Base-by-base conservation (phyloP, 1,140 invertebrate genomes). In the Limonius californicus region DNA sequence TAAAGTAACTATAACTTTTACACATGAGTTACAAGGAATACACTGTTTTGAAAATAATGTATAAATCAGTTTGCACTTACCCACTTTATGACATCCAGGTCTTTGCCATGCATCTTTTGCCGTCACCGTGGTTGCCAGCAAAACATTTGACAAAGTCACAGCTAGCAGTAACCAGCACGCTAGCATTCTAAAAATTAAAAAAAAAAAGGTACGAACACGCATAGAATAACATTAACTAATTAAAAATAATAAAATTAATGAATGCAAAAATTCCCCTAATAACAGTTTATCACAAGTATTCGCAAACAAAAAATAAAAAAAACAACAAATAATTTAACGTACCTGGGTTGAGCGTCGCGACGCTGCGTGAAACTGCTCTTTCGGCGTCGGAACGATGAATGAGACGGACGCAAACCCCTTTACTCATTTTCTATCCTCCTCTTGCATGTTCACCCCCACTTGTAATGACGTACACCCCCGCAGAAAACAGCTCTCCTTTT, bases 21-120 rank as follows among this genome's bases (percentile, higher is more conserved):
- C n/a, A n/a, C n/a, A n/a, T n/a, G n/a, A n/a, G n/a, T n/a, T n/a
- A n/a, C n/a, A n/a, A n/a, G n/a, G n/a, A n/a, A n/a, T n/a, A n/a
- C n/a, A n/a, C n/a, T n/a, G n/a, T n/a, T n/a, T n/a, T n/a, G n/a
- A n/a, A n/a, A n/a, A n/a, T n/a, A n/a, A n/a, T n/a, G n/a, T n/a
- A n/a, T n/a, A n/a, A n/a, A n/a, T n/a, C n/a, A n/a, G n/a, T n/a
- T n/a, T n/a, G n/a, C 16, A 57, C 79, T 80, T 77, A 76, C 84
- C 84, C 45, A 86, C 81, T 80, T 83, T 84, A 66, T 85, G 82
- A 58, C 84, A 85, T 54, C 84, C 84, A 4, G 84, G 84, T 63
- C 78, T 77, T 59, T 82, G 70, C 84, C 83, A 85, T 3, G 76
- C 70, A 27, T 79, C 77, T 53, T 69, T 77, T 12, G 71, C 68